Conservation (phyloP, 2,113 vertebrate genomes). For the cattle (Bos taurus) region DNA sequence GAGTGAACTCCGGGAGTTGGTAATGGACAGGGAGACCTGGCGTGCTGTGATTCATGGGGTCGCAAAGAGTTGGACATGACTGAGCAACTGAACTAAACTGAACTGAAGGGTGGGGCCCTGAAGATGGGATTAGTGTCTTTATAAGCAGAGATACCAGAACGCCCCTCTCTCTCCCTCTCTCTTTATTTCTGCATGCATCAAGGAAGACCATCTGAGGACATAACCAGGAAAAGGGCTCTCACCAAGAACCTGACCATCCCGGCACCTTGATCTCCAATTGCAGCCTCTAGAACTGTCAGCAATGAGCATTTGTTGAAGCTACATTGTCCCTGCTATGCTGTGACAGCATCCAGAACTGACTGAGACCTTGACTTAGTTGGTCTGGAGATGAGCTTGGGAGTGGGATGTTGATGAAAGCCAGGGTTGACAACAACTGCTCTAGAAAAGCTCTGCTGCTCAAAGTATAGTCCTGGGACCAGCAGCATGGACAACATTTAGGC, state of each 20-base stretch:
- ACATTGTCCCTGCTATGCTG: neutral
- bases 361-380: neutral
- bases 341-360: neutral
- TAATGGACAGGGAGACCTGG: no score
- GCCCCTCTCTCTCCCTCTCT: neutral
- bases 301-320: neutral
- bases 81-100: no score
- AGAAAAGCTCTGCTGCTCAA: neutral
- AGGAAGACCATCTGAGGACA: neutral
- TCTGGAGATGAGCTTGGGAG: neutral
- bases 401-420: neutral
- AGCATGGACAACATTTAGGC: neutral
- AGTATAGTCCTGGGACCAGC: neutral
- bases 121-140: neutral
- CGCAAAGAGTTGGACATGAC: fast-evolving
- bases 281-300: neutral
- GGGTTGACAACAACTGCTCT: neutral
- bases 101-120: neutral
- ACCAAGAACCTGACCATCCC: neutral
- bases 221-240: neutral
- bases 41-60: no score
- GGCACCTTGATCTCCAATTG: neutral
- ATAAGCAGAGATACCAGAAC: neutral
- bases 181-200: neutral
- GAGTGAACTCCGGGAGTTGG: no score